Base-by-base conservation (phyloP, 64 coral and sea anemone species). In the Montipora efflorescens region DNA sequence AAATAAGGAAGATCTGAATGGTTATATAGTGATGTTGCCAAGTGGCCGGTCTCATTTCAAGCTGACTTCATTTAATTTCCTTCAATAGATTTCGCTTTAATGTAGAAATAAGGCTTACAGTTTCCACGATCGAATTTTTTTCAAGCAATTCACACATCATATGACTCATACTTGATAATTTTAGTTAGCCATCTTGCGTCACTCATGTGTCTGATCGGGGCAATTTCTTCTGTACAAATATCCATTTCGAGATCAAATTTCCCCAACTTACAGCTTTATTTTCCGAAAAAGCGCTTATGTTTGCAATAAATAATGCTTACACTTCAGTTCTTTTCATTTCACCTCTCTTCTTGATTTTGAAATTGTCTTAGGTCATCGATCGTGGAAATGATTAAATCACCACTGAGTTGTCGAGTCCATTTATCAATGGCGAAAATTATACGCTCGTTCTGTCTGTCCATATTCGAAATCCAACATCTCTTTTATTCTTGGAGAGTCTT, bases 291-390 rank as follows among this genome's bases (percentile, higher is more conserved):
- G 0, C 6, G n/a, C 1, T 57, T 20, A 64, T 82, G 57, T 58
- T 67, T 84, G 47, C 64, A 45, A 47, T 46, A 68, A 84, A 66
- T 84, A 67, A 67, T 72, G 19, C 64, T 8, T 44, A 8, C 44
- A 72, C 64, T 70, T 86, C 82, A 86, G 11, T 78, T 49, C 47
- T 14, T 49, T 71, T 86, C 66, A 49, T 23, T 71, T 86, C 46
- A 86, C 47, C 15, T 48, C 13, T 72, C 66, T 44, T 45, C 45
- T 51, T 71, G 82, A 57, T 57, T 71, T 64, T 47, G 66, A 86
- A 86, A 45, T 71, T 86, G 10, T 72, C 43, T 86, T 71, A 45
- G 12, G 62, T 48, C 62, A 85, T 71, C 16, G 59, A 86, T 50
- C 7, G 67, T 86, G 2, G 66, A 22, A 21, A 16, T 15, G 82